These are phyloP conservation scores for Cheilosia pagana DNA, from an alignment of 2,888 invertebrate species.

Conservation along the genomic window DNA sequence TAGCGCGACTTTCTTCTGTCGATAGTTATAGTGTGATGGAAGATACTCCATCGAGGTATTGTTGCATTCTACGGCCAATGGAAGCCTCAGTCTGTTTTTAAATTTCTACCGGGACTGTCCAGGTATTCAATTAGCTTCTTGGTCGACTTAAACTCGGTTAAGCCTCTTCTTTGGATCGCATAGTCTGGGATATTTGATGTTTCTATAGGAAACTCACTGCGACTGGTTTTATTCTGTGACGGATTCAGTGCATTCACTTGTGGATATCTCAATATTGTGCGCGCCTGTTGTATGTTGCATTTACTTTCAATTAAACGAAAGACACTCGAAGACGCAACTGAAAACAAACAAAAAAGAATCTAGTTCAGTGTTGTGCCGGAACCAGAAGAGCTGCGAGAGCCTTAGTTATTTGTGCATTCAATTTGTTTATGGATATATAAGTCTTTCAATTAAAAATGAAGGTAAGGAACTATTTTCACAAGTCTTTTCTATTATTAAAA, in stretches of 20 bases:
- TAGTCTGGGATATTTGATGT: slow-evolving; percentile 34
- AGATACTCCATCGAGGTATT: slow-evolving; percentile 75
- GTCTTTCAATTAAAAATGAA: slow-evolving; percentile 40
- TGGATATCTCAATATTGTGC: slow-evolving; percentile 36
- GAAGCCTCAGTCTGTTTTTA: slow-evolving; percentile 78
- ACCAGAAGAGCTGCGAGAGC: slow-evolving; percentile 15
- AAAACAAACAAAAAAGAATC: slow-evolving; percentile 32
- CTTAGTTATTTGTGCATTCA: slow-evolving; percentile 23
- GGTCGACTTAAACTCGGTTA: slow-evolving; percentile 27
- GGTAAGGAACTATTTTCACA: slow-evolving; percentile 7
- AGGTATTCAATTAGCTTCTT: slow-evolving; percentile 51
- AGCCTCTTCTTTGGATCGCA: no score
- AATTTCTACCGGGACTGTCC: slow-evolving; percentile 76
- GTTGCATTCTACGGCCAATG: slow-evolving; percentile 76
- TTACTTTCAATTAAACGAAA: slow-evolving; percentile 57
- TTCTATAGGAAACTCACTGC: slow-evolving; percentile 46
- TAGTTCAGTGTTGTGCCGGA: slow-evolving; percentile 52
- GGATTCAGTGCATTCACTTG: slow-evolving; percentile 21
- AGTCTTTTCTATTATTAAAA: no score
- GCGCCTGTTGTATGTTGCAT: slow-evolving; percentile 30
- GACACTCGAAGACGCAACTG: slow-evolving; percentile 28
- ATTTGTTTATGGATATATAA: slow-evolving; percentile 52
- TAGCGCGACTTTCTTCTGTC: slow-evolving; percentile 67
- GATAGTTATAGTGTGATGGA: slow-evolving; percentile 41
- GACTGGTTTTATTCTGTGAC: slow-evolving; percentile 28